Evolutionary conservation across 2,797 vertebrate species (phyloP), one percentile per base, ranked within the genome.

Genomic region (Oreonectes daqikongensis): DNA sequence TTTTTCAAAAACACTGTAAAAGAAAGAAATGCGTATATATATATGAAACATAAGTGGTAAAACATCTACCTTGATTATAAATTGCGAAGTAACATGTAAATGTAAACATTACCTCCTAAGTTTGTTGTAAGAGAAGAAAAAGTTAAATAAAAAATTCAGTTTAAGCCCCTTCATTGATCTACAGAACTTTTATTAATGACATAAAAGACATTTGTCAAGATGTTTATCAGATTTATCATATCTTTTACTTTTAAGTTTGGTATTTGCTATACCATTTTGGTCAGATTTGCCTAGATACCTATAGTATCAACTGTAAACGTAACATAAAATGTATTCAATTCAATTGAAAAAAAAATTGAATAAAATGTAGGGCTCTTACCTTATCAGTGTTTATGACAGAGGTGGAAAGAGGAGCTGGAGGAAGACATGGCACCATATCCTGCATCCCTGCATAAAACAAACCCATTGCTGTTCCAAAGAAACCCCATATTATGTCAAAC

Each of bases 341-440:
- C n/a, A n/a, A n/a, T n/a, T n/a, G n/a, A n/a, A n/a, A n/a, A n/a
- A n/a, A n/a, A n/a, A n/a, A n/a, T n/a, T n/a, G n/a, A n/a, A n/a
- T n/a, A 28, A 14, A 0, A 38, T 35, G 30, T 32, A 35, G 8
- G 35, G n/a, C 11, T 72, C 75, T 69, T 75, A 84, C 83, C 83
- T 64, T 5, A n/a, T 84, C 61, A 60, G 68, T 59, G 14, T 17
- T 48, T 3, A 84, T 22, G 44, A 68, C 67, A 40, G 61, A 12
- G 1, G 24, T 64, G 67, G 77, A 78, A 32, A 82, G 61, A 55
- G 83, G 83, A 52, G 22, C 26, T 28, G 80, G 83, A 75, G 83
- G 83, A 72, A 84, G 71, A 20, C 74, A 78, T 26, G 83, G 83
- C 10, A 78, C 4, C 11, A 80, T 53, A 48, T 66, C 28, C 38